Percentiles rank a stretch among this genome's conserved stretches.
Evolutionary conservation across 2,113 vertebrate species (phyloP).

Genomic region (Pelecanus crispus): DNA sequence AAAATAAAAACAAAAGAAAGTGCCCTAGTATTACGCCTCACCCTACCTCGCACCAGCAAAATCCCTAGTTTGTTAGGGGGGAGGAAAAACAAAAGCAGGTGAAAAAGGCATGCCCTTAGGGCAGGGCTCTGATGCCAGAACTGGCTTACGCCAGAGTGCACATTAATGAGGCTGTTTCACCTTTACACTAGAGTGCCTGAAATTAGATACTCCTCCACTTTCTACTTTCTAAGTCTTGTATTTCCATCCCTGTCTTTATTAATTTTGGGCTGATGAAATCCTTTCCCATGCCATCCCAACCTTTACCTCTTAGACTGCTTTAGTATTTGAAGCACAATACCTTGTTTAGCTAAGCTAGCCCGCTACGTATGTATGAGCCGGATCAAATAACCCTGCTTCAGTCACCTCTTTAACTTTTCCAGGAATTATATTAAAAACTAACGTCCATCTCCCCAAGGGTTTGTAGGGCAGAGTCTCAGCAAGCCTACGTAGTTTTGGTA

Average conservation of each 20-base stretch:
- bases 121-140: not conserved
- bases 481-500: not conserved
- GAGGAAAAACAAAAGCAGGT: not conserved
- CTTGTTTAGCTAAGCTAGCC: not conserved
- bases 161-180: not conserved
- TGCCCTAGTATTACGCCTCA: not conserved
- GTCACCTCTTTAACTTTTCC: constrained; percentile 21
- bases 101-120: not conserved
- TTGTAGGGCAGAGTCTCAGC: not conserved
- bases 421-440: not conserved
- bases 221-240: not conserved
- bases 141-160: not conserved
- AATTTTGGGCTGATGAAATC: constrained; percentile 5
- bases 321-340: not conserved
- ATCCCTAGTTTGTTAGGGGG: not conserved
- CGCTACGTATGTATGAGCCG: not conserved
- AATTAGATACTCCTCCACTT: not conserved
- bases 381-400: not conserved
- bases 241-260: constrained; percentile 10
- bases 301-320: not conserved
- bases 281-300: not conserved
- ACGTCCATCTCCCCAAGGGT: not conserved
- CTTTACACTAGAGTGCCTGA: constrained; percentile 2
- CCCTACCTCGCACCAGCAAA: not conserved
- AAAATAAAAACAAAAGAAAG: not conserved